Evolutionary conservation across 2,113 vertebrate genomes (phyloP).

Genomic region (Odontophorus gujanensis): DNA sequence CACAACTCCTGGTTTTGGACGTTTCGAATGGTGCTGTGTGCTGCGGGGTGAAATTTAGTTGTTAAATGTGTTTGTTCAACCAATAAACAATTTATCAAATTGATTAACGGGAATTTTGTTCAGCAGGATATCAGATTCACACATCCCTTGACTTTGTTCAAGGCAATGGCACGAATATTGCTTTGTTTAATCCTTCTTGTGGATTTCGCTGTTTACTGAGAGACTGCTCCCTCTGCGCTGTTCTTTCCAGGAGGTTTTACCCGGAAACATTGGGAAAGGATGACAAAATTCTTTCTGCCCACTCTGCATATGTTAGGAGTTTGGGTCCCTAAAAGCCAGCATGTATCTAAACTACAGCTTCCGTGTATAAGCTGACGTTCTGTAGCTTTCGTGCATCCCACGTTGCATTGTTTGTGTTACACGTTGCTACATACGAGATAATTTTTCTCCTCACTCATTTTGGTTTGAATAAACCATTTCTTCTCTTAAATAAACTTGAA

Average conservation of each 20-base stretch:
- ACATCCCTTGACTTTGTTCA: not conserved
- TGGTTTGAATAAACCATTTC: not conserved
- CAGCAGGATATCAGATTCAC: not conserved
- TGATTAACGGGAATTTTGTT: not conserved
- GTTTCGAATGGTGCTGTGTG: not conserved
- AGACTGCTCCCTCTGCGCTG: not conserved
- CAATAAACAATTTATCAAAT: not conserved
- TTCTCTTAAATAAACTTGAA: not conserved
- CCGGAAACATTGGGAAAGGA: not conserved
- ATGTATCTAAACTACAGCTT: not conserved
- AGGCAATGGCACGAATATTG: not conserved
- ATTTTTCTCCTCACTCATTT: not conserved
- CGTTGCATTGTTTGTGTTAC: not conserved
- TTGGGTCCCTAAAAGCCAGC: not conserved
- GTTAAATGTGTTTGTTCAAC: not conserved
- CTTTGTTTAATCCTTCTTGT: not conserved
- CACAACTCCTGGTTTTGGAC: conserved; percentile 29
- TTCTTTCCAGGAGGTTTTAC: not conserved
- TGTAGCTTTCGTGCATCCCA: not conserved
- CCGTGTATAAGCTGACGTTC: not conserved
- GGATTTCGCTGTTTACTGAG: not conserved
- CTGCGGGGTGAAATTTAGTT: not conserved
- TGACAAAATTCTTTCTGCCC: not conserved
- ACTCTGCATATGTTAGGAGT: not conserved
- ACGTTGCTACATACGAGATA: not conserved